A percentile compares a stretch with the other conserved stretches of the same genome.
Evolutionary conservation across 2,888 invertebrate genomes (phyloP).

Genomic region (Agrochola lota): DNA sequence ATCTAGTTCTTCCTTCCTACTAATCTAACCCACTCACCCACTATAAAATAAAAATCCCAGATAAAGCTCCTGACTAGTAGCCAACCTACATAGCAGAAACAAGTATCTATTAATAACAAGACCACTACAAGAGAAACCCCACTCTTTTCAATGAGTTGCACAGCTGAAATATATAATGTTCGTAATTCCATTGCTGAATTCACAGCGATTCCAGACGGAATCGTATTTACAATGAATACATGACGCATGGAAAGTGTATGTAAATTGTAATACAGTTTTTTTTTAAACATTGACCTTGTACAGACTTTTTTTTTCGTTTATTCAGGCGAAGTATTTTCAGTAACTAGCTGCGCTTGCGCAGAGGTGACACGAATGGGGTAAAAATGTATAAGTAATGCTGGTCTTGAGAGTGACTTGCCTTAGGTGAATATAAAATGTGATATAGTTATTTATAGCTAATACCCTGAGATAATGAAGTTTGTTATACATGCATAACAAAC

Average conservation of each 20-base stretch:
- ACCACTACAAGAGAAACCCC: not conserved
- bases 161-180: not conserved
- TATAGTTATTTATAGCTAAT: too few relatives aligned
- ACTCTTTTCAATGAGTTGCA: slow-evolving; percentile 18
- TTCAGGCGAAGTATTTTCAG: not conserved
- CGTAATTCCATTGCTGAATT: slow-evolving; percentile 6
- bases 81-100: not conserved
- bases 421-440: not conserved
- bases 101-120: slow-evolving; percentile 3
- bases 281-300: slow-evolving; percentile 23
- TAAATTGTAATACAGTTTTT: slow-evolving; percentile 23
- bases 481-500: too few relatives aligned
- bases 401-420: not conserved
- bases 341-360: not conserved
- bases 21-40: slow-evolving; percentile 1
- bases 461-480: too few relatives aligned
- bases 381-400: not conserved
- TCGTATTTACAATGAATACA: slow-evolving; percentile 30
- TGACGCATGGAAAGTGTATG: slow-evolving; percentile 21
- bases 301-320: slow-evolving; percentile 22
- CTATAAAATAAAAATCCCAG: slow-evolving; percentile 12
- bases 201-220: slow-evolving; percentile 10
- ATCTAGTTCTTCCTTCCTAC: not conserved
- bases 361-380: not conserved
- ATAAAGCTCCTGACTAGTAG: not conserved